Percentiles rank a stretch among this genome's conserved stretches.
Evolutionary conservation across 2,888 invertebrate species (phyloP).

Genomic region (Scaptomyza flava): DNA sequence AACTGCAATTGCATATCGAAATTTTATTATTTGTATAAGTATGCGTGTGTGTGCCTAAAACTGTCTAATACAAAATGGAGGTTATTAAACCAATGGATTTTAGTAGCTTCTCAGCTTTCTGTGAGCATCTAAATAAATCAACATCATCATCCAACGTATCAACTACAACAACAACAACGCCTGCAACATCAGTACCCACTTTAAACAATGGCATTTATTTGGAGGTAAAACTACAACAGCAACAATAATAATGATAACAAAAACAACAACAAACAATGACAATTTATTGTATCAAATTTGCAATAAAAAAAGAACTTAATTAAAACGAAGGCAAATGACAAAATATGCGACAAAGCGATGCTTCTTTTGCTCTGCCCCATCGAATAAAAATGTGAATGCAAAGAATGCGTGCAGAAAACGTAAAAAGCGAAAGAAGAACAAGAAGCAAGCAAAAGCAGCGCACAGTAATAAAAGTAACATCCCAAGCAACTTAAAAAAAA

Average conservation of each 20-base stretch:
- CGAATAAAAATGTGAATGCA: constrained; percentile 50
- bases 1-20: constrained; percentile 14
- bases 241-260: constrained; percentile 20
- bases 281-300: constrained; percentile 61
- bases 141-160: constrained; percentile 60
- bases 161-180: constrained; percentile 52
- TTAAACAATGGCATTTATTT: constrained; percentile 80
- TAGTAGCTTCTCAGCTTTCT: constrained; percentile 82
- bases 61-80: constrained; percentile 74
- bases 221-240: constrained; percentile 67
- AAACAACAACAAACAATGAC: constrained; percentile 33
- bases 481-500: constrained; percentile 11
- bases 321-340: constrained; percentile 52
- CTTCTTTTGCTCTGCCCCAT: constrained; percentile 1
- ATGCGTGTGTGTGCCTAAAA: constrained; percentile 27
- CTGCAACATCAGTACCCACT: constrained; percentile 41
- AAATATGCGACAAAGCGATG: constrained; percentile 14
- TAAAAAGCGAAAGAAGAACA: constrained; percentile 35
- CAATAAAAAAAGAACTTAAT: constrained; percentile 47
- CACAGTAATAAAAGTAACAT: constrained; percentile 56
- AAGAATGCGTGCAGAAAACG: constrained; percentile 57
- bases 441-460: constrained; percentile 24
- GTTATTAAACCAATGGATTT: constrained; percentile 83
- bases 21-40: constrained; percentile 14
- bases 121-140: constrained; percentile 82